Conservation (phyloP, 2,797 vertebrate genomes). For the Agapornis canus region DNA sequence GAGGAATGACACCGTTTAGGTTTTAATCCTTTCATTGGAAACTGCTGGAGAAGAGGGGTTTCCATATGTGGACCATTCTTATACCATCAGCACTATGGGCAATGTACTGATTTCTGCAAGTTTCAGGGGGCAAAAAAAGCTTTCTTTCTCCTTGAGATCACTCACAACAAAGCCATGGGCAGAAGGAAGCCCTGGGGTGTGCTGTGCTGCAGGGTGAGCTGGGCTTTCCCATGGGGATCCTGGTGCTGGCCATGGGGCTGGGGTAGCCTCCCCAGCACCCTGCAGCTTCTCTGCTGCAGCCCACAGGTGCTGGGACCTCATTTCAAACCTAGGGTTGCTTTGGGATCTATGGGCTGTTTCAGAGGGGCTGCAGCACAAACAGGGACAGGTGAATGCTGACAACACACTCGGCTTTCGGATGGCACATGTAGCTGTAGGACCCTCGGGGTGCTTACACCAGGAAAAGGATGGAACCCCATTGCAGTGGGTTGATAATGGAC, state of each 20-base stretch:
- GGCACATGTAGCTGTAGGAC: accelerated
- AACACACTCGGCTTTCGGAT: accelerated
- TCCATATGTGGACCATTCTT: accelerated
- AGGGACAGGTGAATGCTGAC: background rate
- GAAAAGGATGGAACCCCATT: background rate
- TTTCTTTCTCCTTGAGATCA: background rate
- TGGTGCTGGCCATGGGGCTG: accelerated
- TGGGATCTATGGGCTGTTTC: background rate
- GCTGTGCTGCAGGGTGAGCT: accelerated
- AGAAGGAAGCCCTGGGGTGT: background rate
- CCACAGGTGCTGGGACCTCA: accelerated
- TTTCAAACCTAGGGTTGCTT: background rate
- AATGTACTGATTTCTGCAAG: background rate
- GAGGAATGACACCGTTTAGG: accelerated
- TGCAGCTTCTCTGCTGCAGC: background rate
- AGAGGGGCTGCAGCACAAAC: background rate
- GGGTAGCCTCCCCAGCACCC: background rate
- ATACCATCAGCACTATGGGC: background rate
- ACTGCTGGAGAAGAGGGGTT: background rate
- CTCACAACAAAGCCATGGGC: accelerated
- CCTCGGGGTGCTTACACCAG: background rate
- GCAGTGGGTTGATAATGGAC: no score
- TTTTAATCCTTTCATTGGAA: background rate
- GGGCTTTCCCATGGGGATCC: accelerated
- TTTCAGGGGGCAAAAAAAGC: background rate